Base-by-base conservation (phyloP, 1,140 invertebrate species). In the Calliphora vicina region DNA sequence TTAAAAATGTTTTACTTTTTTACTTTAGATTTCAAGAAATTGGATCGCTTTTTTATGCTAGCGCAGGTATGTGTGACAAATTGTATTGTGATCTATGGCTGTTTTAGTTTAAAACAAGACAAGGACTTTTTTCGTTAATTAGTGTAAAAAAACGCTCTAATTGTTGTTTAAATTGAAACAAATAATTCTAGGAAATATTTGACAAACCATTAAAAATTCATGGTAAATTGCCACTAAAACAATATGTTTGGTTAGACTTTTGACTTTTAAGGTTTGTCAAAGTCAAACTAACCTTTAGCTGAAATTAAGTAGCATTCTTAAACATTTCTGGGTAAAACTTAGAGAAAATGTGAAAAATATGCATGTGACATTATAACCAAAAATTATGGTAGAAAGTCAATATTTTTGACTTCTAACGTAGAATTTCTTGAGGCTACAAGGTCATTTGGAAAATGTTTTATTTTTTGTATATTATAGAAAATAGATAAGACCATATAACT, bases 1-100 rank as follows among this genome's bases (percentile, higher is more conserved):
- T 78, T 78, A 78, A 78, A 45, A 78, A 13, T 78, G n/a, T 43
- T 45, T 78, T 9, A 43, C 10, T 78, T 76, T 76, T 76, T 76
- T 35, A 76, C n/a, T 76, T 20, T 76, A 42, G 27, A 23, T 67
- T 67, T 42, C 20, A 76, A 42, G 73, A 35, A 35, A 27, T 43
- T 78, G 74, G n/a, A 23, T 25, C 20, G 8, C 61, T 67, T 67
- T 23, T 42, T 20, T 12, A 43, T 78, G 13, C n/a, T 43, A 13
- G 23, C 2, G 20, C 74, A 78, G 74, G 74, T 43, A 78, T 9
- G 9, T n/a, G n/a, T 2, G 27, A 9, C 8, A 1, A 45, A 20
- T 26, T 12, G 13, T 20, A 15, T 50, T n/a, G 13, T 45, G 10
- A 43, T 78, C 43, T 78, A 78, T 43, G 29, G 42, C 35, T 10